Percentiles rank a stretch among this genome's conserved stretches.
phyloP scores from a whole-genome alignment of 1,140 invertebrate genomes.

The Sycophila sp. region DNA sequence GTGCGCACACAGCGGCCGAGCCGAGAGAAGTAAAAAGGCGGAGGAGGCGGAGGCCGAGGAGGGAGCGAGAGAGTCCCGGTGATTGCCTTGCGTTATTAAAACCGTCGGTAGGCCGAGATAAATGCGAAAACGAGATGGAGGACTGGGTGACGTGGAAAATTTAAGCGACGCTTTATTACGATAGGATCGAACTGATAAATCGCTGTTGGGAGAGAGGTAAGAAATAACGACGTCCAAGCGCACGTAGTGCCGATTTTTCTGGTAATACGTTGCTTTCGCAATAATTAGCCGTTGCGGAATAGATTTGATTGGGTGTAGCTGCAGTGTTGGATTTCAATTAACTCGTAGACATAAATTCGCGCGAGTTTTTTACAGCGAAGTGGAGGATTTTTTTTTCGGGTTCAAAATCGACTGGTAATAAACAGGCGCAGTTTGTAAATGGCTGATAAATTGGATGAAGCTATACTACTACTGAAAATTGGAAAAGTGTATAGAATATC shows the following conservation, averaged over 20 bases:
- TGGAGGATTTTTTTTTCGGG: no score
- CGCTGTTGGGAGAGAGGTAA: no score
- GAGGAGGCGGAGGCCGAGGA: constrained; percentile 25
- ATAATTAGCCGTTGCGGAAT: constrained; percentile 5
- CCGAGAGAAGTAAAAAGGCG: constrained; percentile 12
- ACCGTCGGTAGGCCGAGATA: constrained; percentile 50
- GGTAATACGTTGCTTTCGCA: background rate
- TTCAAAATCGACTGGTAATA: no score
- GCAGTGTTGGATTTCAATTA: constrained; percentile 25
- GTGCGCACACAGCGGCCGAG: constrained; percentile 27
- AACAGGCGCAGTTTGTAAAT: no score
- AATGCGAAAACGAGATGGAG: constrained; percentile 13
- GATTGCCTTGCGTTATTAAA: constrained; percentile 63
- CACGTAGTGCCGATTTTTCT: no score
- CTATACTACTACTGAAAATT: no score
- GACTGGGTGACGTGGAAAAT: constrained; percentile 35
- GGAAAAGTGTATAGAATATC: no score
- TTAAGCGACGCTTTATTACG: constrained; percentile 34
- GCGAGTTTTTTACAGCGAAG: no score
- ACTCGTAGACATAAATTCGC: no score
- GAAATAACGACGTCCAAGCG: no score
- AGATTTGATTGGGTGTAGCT: background rate
- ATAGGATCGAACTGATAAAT: constrained; percentile 30
- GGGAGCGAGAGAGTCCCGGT: constrained; percentile 42
- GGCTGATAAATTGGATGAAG: no score